Conservation (phyloP, 2,888 invertebrate genomes). For the Protophormia terraenovae region DNA sequence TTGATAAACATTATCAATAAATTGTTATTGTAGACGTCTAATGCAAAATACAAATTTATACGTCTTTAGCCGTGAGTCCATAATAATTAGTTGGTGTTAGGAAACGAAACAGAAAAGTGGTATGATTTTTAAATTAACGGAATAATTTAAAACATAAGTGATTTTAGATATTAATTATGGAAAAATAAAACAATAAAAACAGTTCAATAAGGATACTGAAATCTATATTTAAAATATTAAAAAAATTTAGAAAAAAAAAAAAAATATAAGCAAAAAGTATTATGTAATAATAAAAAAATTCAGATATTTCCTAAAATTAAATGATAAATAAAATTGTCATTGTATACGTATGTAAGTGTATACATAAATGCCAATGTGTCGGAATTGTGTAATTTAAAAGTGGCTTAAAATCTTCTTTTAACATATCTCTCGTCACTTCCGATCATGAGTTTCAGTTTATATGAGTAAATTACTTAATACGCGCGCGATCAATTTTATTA, state of each 20-base stretch:
- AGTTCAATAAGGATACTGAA: no score
- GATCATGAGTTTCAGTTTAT: conserved; percentile 32
- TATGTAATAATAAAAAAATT: no score
- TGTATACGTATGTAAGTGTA: no score
- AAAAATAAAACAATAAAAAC: no score
- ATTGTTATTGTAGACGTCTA: conserved; percentile 24
- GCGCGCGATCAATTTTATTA: background rate
- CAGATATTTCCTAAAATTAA: no score
- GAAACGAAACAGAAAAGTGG: conserved; percentile 75
- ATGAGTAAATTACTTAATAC: background rate
- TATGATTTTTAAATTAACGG: conserved; percentile 39
- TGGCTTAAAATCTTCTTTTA: background rate
- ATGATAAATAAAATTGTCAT: no score
- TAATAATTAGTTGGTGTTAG: conserved; percentile 74
- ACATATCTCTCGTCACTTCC: background rate
- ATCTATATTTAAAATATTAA: no score
- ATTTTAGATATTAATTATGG: background rate
- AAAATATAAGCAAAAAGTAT: no score
- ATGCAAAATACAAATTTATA: conserved; percentile 57
- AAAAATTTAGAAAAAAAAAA: no score
- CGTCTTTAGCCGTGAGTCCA: conserved; percentile 35
- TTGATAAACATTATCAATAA: conserved; percentile 67
- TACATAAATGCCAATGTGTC: background rate
- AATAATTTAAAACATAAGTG: background rate
- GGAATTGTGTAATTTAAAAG: background rate